A percentile compares a stretch with the other conserved stretches of the same genome.
These are phyloP conservation scores for Polydrusus pterygomalis DNA, from an alignment of 2,888 invertebrate species.

Conservation along the genomic window DNA sequence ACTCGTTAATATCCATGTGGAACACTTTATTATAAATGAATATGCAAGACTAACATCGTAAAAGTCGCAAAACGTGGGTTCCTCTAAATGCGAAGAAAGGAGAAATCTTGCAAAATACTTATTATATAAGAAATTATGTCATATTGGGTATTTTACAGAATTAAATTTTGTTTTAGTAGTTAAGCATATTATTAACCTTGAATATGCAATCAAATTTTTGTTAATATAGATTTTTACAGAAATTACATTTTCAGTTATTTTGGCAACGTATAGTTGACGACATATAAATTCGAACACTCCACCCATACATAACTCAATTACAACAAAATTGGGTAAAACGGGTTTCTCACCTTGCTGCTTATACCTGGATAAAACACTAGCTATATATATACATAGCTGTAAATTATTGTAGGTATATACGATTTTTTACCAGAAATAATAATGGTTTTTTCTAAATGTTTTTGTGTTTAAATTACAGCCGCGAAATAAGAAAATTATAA, in stretches of 20 bases:
- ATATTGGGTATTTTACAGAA: constrained; percentile 36
- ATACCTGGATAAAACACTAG: too few species aligned
- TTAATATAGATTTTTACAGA: not conserved
- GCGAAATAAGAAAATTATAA: too few species aligned
- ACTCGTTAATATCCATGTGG: constrained; percentile 1
- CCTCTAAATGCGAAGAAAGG: constrained; percentile 35
- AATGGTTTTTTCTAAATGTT: too few species aligned
- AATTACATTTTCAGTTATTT: not conserved
- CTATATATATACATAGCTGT: too few species aligned
- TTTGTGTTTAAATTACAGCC: too few species aligned
- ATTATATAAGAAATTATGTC: constrained; percentile 56
- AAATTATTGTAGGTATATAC: too few species aligned
- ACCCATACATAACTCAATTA: too few species aligned
- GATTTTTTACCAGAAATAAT: too few species aligned
- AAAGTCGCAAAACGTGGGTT: constrained; percentile 37
- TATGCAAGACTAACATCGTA: constrained; percentile 38
- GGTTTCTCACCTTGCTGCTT: too few species aligned
- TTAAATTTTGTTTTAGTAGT: constrained; percentile 2
- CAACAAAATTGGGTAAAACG: too few species aligned
- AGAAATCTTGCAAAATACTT: constrained; percentile 50
- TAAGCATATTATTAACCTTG: not conserved
- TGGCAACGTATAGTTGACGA: too few species aligned
- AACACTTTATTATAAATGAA: constrained; percentile 23
- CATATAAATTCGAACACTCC: too few species aligned
- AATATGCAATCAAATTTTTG: not conserved